phyloP scores from a whole-genome alignment of 2,888 invertebrate genomes.

The Diaphora mendica region DNA sequence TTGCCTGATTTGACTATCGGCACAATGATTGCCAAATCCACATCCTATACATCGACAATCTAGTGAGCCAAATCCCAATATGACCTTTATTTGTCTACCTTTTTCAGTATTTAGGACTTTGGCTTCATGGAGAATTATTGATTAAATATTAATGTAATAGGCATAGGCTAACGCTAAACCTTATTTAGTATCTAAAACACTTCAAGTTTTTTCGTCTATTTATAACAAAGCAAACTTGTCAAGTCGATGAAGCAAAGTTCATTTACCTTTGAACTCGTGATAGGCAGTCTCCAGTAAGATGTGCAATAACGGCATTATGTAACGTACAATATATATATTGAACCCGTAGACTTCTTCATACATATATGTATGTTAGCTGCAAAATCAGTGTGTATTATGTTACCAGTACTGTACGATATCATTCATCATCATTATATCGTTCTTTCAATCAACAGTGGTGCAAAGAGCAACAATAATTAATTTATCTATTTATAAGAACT shows the following conservation, averaged over 20 bases:
- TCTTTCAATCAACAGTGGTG: too few species aligned
- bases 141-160: not conserved
- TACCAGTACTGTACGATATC: too few species aligned
- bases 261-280: not conserved
- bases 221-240: not conserved
- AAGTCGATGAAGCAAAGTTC: not conserved
- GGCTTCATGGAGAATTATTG: not conserved
- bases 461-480: too few species aligned
- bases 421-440: too few species aligned
- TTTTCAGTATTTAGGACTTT: not conserved
- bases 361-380: not conserved
- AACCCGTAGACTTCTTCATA: not conserved
- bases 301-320: not conserved
- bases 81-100: not conserved
- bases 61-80: not conserved
- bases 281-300: not conserved
- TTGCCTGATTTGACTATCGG: too few species aligned
- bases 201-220: not conserved
- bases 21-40: not conserved
- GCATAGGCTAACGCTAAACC: not conserved
- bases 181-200: not conserved
- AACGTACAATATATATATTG: not conserved
- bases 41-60: not conserved
- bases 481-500: too few species aligned
- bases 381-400: too few species aligned